Conservation (phyloP, 2,113 vertebrate genomes). For the Phoenicopterus ruber region DNA sequence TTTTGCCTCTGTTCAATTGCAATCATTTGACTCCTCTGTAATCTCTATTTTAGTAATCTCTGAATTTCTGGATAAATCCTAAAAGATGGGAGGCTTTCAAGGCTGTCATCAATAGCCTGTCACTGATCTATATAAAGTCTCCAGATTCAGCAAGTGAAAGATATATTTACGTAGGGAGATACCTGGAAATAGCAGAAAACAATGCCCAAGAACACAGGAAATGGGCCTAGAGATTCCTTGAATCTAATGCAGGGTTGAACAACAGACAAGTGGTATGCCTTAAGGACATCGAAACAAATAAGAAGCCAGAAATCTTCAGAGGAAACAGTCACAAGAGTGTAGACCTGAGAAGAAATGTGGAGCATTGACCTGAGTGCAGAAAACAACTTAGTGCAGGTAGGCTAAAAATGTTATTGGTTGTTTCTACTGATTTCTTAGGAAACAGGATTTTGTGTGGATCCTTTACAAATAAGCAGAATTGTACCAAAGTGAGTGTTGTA, state of each 20-base stretch:
- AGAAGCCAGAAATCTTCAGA: neutral
- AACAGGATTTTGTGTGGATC: neutral
- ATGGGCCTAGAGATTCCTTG: neutral
- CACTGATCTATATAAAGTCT: neutral
- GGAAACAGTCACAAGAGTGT: neutral
- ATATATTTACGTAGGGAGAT: neutral
- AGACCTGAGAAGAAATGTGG: neutral
- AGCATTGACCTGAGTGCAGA: neutral
- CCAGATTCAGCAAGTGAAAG: neutral
- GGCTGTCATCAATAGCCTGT: neutral
- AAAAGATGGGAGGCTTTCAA: neutral
- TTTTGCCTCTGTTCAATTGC: neutral
- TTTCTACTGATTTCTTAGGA: neutral
- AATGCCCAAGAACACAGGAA: neutral
- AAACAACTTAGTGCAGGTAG: neutral
- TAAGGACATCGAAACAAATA: neutral
- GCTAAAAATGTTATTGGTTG: neutral
- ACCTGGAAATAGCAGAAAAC: neutral
- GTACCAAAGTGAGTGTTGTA: neutral
- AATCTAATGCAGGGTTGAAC: neutral
- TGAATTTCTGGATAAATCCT: neutral
- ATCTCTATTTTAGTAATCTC: neutral
- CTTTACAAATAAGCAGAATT: neutral
- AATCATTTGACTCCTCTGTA: neutral
- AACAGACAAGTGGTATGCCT: neutral